phyloP scores from a whole-genome alignment of 2,113 vertebrate species.

The Eretmodus cyanostictus region DNA sequence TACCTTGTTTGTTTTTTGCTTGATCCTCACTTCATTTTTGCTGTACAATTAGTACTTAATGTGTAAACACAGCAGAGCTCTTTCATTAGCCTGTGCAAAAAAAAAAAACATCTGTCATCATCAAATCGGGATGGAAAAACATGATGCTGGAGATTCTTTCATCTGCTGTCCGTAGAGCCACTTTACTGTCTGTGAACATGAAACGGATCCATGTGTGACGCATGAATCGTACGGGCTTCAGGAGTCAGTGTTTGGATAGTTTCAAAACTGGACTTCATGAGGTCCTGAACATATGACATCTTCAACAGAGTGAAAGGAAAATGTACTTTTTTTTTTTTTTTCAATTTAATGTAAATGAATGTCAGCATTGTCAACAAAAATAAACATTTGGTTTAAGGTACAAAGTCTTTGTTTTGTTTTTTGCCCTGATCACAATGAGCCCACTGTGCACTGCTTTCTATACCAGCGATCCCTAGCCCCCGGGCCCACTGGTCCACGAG shows the following conservation, averaged over 20 bases:
- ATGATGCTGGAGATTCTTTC: constrained; percentile 10
- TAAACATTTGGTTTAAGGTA: constrained; percentile 47
- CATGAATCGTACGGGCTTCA: not conserved
- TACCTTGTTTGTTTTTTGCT: not conserved
- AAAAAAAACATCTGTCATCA: not conserved
- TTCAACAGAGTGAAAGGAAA: not conserved
- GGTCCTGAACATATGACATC: not conserved
- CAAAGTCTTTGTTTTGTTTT: not conserved
- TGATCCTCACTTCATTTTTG: not conserved
- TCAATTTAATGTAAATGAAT: constrained; percentile 28
- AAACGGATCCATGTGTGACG: constrained; percentile 14
- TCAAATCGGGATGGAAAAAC: not conserved
- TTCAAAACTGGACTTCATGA: not conserved
- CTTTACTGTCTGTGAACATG: not conserved
- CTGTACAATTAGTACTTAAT: not conserved
- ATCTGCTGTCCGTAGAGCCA: not conserved
- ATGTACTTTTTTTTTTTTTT: not conserved
- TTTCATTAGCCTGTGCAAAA: constrained; percentile 11
- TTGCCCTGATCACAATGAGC: not conserved
- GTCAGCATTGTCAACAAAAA: constrained; percentile 31
- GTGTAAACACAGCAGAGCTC: not conserved
- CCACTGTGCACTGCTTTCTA: not conserved
- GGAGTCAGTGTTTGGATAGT: not conserved
- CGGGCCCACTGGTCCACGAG: not conserved
- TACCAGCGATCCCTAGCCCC: not conserved